These are phyloP conservation scores for Macquaria ambigua DNA, from an alignment of 2,113 vertebrate species.

Conservation along the genomic window DNA sequence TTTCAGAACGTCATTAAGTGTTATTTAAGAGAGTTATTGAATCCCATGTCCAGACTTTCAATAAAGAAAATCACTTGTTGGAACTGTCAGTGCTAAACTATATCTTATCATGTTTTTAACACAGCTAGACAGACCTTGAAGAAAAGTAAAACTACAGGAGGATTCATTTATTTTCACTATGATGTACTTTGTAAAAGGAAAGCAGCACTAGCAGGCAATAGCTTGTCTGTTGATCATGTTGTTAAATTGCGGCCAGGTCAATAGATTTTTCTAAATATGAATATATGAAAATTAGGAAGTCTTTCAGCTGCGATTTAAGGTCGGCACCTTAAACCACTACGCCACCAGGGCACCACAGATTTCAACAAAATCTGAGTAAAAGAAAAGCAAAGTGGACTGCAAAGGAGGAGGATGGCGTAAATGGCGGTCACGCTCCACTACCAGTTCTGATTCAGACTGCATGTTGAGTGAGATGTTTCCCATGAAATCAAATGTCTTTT, in stretches of 20 bases:
- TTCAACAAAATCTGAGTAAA: background rate
- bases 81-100: background rate
- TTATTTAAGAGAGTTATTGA: background rate
- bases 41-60: background rate
- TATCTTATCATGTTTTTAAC: background rate
- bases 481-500: constrained; percentile 18
- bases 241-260: background rate
- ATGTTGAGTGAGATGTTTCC: constrained; percentile 6
- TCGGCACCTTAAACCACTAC: background rate
- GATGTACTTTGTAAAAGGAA: background rate
- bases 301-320: background rate
- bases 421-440: background rate
- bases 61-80: background rate
- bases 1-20: background rate
- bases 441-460: background rate
- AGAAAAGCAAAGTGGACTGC: background rate
- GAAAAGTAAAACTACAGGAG: background rate
- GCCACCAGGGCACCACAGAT: background rate
- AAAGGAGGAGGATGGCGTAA: background rate
- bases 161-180: background rate
- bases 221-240: background rate
- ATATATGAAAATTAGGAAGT: background rate
- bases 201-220: background rate
- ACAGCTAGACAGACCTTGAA: background rate
- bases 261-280: background rate